Base-by-base conservation (phyloP, 2,888 invertebrate genomes). In the Notodonta dromedarius region DNA sequence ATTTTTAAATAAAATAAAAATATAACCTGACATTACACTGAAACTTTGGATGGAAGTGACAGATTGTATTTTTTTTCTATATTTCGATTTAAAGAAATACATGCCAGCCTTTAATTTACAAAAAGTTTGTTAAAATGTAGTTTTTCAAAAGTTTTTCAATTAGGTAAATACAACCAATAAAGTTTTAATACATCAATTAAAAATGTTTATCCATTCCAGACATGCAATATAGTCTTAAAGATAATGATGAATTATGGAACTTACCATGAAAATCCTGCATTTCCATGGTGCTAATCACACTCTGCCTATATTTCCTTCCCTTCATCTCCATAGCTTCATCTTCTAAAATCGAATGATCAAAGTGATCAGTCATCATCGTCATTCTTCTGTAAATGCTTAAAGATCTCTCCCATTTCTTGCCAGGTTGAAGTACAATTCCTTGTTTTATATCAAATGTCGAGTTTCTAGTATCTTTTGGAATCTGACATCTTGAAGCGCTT, bases 361-460 rank as follows among this genome's bases (percentile, higher is more conserved):
- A 86, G 70, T 82, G 73, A 77, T 91, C 84, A 64, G 80, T 87
- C 82, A 84, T 91, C 77, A 83, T 88, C 60, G 89, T 94, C 80
- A 94, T 89, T 76, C 93, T 91, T 69, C 90, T 94, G 75, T 95
- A 94, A 65, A 94, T 94, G 65, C 94, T 94, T 6, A 96, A 78
- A 0, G 96, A 95, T 76, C 96, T 94, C 57, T 95, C 94, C 96
- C 96, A 96, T 78, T 94, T 93, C 79, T 95, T 96, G 0, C 96
- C 96, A 12, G 96, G 95, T 70, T 94, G 94, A 3, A 96, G 82
- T 12, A 94, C 86, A 69, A 95, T 88, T 4, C 71, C 77, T 56
- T 81, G 82, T 73, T 86, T 89, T 32, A 63, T n/a, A 39, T 84
- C 84, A 58, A 67, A 67, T 44, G 62, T 69, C 44, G 62, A 66